These are phyloP conservation scores for Rhabdomys pumilio DNA, from an alignment of 2,797 vertebrate species.

Conservation along the genomic window DNA sequence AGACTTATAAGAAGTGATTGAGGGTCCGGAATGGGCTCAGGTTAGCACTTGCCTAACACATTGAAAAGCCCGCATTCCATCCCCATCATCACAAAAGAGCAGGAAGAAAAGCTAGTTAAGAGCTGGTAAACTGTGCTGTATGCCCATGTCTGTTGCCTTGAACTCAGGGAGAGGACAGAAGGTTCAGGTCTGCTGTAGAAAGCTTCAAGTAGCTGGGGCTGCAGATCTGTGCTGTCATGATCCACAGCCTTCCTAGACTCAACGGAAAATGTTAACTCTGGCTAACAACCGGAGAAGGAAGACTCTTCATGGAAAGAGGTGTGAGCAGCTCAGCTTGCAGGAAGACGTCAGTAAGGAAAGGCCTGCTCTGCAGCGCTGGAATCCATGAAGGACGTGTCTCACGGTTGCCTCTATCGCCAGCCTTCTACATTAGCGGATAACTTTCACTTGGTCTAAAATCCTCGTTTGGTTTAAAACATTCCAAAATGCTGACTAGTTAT, in stretches of 20 bases:
- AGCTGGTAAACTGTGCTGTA: neutral
- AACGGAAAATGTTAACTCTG: neutral
- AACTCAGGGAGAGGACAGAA: neutral
- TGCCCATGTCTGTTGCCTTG: neutral
- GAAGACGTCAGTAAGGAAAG: constrained; percentile 36
- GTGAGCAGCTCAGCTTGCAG: neutral
- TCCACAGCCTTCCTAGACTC: neutral
- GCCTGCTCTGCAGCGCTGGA: neutral
- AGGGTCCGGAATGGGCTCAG: neutral
- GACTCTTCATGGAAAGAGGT: neutral
- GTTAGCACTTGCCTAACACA: neutral
- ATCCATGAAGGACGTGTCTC: constrained; percentile 32
- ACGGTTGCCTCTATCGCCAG: neutral
- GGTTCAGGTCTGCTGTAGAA: neutral
- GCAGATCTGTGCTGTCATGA: neutral
- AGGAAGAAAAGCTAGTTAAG: too few relatives aligned
- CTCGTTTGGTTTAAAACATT: neutral
- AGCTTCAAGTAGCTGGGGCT: neutral
- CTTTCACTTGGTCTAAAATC: constrained; percentile 16
- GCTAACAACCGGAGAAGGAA: constrained; percentile 22
- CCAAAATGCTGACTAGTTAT: constrained; percentile 23
- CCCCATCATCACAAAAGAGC: neutral
- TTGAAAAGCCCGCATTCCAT: too few relatives aligned
- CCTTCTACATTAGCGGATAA: constrained; percentile 29
- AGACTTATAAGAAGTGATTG: neutral